Percentiles rank a stretch among this genome's conserved stretches.
Conservation (phyloP, 2,113 vertebrate species). For the Albula goreensis region DNA sequence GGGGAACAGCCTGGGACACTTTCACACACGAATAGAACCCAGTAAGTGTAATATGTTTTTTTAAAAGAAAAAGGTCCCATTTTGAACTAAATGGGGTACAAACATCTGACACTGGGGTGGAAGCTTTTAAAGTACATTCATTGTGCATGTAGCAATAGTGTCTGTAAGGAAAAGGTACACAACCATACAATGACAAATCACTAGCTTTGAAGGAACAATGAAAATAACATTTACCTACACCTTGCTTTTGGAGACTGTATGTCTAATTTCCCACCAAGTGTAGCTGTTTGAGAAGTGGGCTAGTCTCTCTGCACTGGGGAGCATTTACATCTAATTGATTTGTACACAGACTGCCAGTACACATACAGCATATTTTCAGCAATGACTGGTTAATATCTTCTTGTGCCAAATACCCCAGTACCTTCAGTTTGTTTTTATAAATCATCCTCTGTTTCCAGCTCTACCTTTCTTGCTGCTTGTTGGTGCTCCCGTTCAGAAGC, state of each 20-base stretch:
- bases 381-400: background rate
- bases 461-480: slow-evolving; percentile 69
- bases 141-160: no score
- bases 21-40: no score
- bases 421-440: slow-evolving; percentile 29
- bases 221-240: no score
- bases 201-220: no score
- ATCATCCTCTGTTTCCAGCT: slow-evolving; percentile 44
- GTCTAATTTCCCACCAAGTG: background rate
- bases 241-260: background rate
- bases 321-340: slow-evolving; percentile 75
- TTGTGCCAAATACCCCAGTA: background rate
- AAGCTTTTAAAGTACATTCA: no score
- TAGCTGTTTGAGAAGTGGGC: background rate
- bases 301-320: slow-evolving; percentile 73
- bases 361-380: background rate
- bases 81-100: no score
- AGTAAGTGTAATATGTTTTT: no score
- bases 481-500: slow-evolving; percentile 69
- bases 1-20: background rate
- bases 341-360: background rate
- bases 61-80: no score
- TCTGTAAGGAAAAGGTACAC: no score
- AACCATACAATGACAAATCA: no score
- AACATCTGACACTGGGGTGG: no score